Percentiles rank a stretch among this genome's conserved stretches.
phyloP scores from a whole-genome alignment of 2,113 vertebrate species.

The Dunckerocampus dactyliophorus region DNA sequence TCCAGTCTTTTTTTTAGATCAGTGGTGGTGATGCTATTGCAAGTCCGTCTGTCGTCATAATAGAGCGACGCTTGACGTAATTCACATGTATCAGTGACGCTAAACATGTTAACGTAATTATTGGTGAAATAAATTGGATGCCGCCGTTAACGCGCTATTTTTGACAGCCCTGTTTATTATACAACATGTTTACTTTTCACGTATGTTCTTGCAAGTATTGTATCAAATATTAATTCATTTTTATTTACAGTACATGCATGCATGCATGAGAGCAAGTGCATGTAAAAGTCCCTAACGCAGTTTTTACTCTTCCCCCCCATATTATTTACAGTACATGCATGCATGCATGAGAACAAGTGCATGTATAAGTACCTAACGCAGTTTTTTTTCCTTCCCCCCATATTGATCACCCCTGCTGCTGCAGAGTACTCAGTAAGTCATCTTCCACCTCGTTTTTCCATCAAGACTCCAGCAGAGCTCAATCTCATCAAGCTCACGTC shows the following conservation, averaged over 20 bases:
- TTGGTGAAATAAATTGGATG: too few relatives aligned
- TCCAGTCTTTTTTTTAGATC: too few relatives aligned
- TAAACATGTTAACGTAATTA: too few relatives aligned
- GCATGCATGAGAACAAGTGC: conserved; percentile 30
- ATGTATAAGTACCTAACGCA: conserved; percentile 39
- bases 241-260: not conserved
- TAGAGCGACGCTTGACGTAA: too few relatives aligned
- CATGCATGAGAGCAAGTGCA: conserved; percentile 11
- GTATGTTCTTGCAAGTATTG: conserved; percentile 22
- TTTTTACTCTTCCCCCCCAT: conserved; percentile 40
- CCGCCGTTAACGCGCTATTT: not conserved
- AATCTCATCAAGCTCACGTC: conserved; percentile 7
- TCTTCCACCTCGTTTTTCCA: conserved; percentile 51
- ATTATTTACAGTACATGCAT: conserved; percentile 21
- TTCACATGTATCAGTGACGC: too few relatives aligned
- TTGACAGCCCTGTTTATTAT: conserved; percentile 27
- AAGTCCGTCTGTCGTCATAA: too few relatives aligned
- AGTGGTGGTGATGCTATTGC: too few relatives aligned
- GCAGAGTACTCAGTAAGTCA: conserved; percentile 77
- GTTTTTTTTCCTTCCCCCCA: conserved; percentile 38
- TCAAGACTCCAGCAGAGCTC: conserved; percentile 44
- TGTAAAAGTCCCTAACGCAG: conserved; percentile 39
- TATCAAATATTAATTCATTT: conserved; percentile 42
- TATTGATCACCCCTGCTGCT: conserved; percentile 45
- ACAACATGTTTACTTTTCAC: conserved; percentile 39